These are phyloP conservation scores for Diplolepis rosae DNA, from an alignment of 2,888 invertebrate species.

Conservation along the genomic window DNA sequence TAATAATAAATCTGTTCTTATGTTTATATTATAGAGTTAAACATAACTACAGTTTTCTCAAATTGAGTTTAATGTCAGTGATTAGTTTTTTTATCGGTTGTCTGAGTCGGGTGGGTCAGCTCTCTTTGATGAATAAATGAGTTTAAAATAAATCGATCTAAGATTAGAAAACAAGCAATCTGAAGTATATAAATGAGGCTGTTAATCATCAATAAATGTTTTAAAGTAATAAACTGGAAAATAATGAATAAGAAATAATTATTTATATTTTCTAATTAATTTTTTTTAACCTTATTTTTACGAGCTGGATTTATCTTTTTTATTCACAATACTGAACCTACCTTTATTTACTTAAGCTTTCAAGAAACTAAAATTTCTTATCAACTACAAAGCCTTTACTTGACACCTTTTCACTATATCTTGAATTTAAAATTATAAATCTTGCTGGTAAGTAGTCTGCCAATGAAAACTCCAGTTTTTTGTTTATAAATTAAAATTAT, in stretches of 20 bases:
- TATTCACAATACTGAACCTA: not conserved
- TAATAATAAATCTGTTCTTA: constrained; percentile 40
- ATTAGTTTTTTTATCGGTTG: constrained; percentile 42
- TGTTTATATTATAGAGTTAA: constrained; percentile 41
- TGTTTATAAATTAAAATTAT: no score
- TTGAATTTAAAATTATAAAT: not conserved
- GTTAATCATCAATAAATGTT: not conserved
- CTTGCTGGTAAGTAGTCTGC: not conserved
- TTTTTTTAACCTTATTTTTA: not conserved
- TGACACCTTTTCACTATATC: not conserved
- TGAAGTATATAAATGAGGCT: no score
- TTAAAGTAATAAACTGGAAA: not conserved
- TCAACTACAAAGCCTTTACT: not conserved
- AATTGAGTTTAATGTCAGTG: constrained; percentile 22
- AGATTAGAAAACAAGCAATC: not conserved
- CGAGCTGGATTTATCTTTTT: not conserved
- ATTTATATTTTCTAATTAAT: not conserved
- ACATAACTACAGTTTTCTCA: constrained; percentile 28
- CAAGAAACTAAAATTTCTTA: not conserved
- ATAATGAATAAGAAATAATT: not conserved
- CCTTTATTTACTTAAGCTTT: not conserved
- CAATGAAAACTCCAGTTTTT: no score
- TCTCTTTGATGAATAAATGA: constrained; percentile 37
- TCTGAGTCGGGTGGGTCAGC: constrained; percentile 41
- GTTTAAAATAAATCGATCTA: not conserved